Evolutionary conservation across 2,888 invertebrate genomes (phyloP).

Genomic region (Panopea generosa): DNA sequence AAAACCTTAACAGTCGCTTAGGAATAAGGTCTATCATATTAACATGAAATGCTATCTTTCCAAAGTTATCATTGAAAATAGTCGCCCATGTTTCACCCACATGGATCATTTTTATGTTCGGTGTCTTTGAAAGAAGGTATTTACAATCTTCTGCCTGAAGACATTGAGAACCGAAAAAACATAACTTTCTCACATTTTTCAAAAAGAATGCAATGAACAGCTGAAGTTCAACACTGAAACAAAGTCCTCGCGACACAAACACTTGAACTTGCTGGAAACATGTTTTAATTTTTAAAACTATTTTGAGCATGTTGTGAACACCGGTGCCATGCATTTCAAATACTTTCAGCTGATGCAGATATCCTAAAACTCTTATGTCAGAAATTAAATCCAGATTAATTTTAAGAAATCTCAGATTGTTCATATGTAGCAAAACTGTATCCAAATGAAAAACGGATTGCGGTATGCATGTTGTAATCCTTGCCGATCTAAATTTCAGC

Average conservation of each 20-base stretch:
- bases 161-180: slow-evolving; percentile 5
- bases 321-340: too few relatives aligned
- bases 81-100: slow-evolving; percentile 18
- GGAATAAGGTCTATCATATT: slow-evolving; percentile 11
- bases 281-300: too few relatives aligned
- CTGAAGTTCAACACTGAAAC: slow-evolving; percentile 8
- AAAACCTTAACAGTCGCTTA: background rate
- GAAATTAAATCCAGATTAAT: too few relatives aligned
- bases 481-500: too few relatives aligned
- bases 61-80: slow-evolving; percentile 13
- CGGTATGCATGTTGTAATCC: too few relatives aligned
- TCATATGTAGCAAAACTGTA: too few relatives aligned
- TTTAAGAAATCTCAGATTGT: too few relatives aligned
- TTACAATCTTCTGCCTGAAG: slow-evolving; percentile 2
- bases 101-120: slow-evolving; percentile 3
- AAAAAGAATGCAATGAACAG: slow-evolving; percentile 7
- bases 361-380: too few relatives aligned
- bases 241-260: background rate
- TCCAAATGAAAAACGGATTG: too few relatives aligned
- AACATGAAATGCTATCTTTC: slow-evolving; percentile 13
- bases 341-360: too few relatives aligned
- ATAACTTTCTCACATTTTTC: background rate
- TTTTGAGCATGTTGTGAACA: too few relatives aligned
- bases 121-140: background rate
- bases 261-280: too few relatives aligned